These are phyloP conservation scores for Ophiodon elongatus DNA, from an alignment of 2,113 vertebrate genomes.

Conservation along the genomic window DNA sequence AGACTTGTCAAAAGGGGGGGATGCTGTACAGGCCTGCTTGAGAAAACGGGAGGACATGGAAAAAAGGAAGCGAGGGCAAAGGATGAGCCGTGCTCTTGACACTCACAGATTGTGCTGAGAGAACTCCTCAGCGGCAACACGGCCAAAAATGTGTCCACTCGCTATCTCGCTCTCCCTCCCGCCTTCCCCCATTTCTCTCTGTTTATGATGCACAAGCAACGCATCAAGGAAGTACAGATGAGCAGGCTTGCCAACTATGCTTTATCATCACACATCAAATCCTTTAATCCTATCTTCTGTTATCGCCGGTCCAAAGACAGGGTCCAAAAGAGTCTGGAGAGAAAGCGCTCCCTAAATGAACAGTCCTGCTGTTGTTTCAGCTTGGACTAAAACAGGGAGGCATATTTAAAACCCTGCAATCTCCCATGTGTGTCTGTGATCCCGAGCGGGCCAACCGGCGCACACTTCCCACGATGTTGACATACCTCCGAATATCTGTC, in stretches of 20 bases:
- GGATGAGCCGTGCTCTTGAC: conserved; percentile 40
- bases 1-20: conserved; percentile 19
- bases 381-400: conserved; percentile 57
- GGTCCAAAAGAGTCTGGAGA: conserved; percentile 12
- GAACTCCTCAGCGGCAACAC: conserved; percentile 3
- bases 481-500: conserved; percentile 74
- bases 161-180: conserved; percentile 39
- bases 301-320: background rate
- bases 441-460: conserved; percentile 32
- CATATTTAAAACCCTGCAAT: conserved; percentile 35
- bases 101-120: conserved; percentile 24
- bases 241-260: background rate
- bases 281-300: conserved; percentile 18
- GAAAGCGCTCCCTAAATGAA: conserved; percentile 38
- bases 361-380: conserved; percentile 57
- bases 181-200: conserved; percentile 20
- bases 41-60: conserved; percentile 42
- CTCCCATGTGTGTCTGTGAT: conserved; percentile 42
- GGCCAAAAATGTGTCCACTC: conserved; percentile 53
- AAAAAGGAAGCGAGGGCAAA: conserved; percentile 53
- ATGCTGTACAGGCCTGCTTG: conserved; percentile 37
- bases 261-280: conserved; percentile 23
- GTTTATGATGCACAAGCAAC: conserved; percentile 23
- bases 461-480: conserved; percentile 68
- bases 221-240: background rate